Conservation (phyloP, 37 sponge, comb jelly and placozoan genomes). For the Mnemiopsis leidyi region DNA sequence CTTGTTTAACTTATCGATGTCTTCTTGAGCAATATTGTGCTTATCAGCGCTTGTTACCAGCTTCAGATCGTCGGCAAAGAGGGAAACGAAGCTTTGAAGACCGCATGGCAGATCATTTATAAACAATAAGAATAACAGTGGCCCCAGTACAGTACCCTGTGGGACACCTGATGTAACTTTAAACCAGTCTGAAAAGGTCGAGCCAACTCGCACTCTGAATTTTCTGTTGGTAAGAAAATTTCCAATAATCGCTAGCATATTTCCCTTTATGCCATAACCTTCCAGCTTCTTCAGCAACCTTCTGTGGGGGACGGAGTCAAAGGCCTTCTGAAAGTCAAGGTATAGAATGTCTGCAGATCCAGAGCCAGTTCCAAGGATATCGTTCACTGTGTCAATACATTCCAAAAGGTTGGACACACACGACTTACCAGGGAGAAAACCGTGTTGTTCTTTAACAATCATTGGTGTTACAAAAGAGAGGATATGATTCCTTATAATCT, state of each 20-base stretch:
- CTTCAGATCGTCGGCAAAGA: constrained; percentile 38
- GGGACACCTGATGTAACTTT: constrained; percentile 24
- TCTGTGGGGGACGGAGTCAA: constrained; percentile 4
- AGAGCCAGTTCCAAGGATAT: not conserved
- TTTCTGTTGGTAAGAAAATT: not conserved
- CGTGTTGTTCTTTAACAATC: constrained; percentile 35
- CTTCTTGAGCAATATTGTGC: not conserved
- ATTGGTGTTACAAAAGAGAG: not conserved
- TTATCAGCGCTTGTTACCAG: not conserved
- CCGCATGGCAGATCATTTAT: constrained; percentile 14
- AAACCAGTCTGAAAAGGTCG: not conserved
- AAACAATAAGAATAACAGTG: not conserved
- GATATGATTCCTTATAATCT: constrained; percentile 40
- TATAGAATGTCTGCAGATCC: not conserved
- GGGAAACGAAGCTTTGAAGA: constrained; percentile 3
- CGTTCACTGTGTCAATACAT: not conserved
- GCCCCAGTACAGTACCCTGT: constrained; percentile 18
- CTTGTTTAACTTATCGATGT: not conserved
- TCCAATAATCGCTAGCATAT: not conserved
- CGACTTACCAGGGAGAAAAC: not conserved
- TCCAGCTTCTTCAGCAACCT: not conserved
- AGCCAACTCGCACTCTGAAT: not conserved
- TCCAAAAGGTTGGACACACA: constrained; percentile 17
- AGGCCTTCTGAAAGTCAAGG: constrained; percentile 1
- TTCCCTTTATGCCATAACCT: not conserved